Base-by-base conservation (phyloP, 1,140 invertebrate genomes). In the Hypsibius dujardini region DNA sequence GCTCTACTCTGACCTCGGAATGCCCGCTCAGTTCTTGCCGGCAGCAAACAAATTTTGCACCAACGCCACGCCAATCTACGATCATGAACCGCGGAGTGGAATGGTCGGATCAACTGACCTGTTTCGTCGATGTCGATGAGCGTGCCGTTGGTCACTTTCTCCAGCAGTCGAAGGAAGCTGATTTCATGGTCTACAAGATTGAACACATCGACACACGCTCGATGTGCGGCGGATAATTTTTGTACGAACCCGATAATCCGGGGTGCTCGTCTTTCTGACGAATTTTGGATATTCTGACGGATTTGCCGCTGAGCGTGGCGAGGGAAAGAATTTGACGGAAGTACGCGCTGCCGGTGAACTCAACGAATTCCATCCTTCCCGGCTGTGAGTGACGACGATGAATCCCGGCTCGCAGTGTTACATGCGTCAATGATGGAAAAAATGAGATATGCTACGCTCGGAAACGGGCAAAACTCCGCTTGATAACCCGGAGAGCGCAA, bases 131-230 rank as follows among this genome's bases (percentile, higher is more conserved):
- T 83, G 79, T 94, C 87, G 74, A 95, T 86, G 75, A 85, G 84
- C 1, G 91, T 88, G 12, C 95, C 95, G 83, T 97, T 97, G 45
- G 92, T 95, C 7, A 98, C 80, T 82, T 92, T 92, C 75, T 96
- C 92, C 67, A 98, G 75, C 28, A 98, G 78, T 59, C 90, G 83
- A 67, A 98, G 86, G 70, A 98, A 84, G 82, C 85, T 94, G 1
- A 92, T 86, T 85, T 98, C 95, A 79, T 87, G 92, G 78, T 95
- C 93, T 85, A 80, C 77, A 77, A 80, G 77, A 75, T 74, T 75
- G 69, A 75, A 70, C 70, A 74, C 42, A 72, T 70, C 62, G 59
- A 67, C 12, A 67, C 45, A 3, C 12, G 12, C 62, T 67, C 45
- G 62, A 15, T 67, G 62, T 42, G 3, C 12, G 45, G 62, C 42